Conservation (phyloP, 2,113 vertebrate species). For the Naja naja region DNA sequence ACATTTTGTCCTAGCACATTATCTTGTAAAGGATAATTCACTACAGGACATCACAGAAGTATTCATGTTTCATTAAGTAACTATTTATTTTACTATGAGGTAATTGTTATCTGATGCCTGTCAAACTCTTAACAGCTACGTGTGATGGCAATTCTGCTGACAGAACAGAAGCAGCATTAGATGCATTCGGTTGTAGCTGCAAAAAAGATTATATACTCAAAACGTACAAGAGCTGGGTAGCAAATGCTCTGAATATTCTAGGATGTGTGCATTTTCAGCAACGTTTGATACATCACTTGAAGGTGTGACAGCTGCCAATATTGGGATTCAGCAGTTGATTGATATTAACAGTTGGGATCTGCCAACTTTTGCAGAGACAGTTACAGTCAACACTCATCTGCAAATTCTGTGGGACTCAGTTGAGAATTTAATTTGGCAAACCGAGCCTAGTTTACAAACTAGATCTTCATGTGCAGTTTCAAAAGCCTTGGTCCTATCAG, state of each 20-base stretch:
- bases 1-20: neutral
- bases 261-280: neutral
- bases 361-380: neutral
- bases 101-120: neutral
- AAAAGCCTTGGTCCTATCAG: neutral
- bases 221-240: neutral
- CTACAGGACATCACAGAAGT: neutral
- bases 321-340: neutral
- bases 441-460: neutral
- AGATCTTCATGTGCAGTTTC: neutral
- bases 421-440: constrained; percentile 4
- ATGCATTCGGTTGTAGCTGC: neutral
- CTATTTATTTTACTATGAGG: neutral
- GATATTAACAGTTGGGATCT: neutral
- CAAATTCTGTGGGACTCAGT: neutral
- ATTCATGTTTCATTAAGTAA: neutral
- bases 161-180: constrained; percentile 4
- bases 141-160: neutral
- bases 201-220: neutral
- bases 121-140: neutral
- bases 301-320: neutral
- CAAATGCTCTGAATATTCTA: neutral
- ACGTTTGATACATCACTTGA: neutral
- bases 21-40: neutral
- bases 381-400: neutral